Conservation (phyloP, 2,888 invertebrate genomes). For the Ethmia dodecea region DNA sequence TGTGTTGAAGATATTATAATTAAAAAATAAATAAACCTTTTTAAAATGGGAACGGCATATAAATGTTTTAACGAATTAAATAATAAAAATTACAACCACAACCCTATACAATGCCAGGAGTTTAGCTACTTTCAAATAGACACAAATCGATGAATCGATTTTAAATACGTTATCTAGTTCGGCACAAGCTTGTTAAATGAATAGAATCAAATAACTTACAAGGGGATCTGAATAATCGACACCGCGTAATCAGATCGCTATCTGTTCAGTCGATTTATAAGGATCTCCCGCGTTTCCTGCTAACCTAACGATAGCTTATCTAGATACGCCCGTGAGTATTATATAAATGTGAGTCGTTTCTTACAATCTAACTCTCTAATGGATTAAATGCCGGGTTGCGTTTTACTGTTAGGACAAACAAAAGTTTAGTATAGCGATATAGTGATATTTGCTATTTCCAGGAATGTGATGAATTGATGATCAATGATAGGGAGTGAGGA, state of each 20-base stretch:
- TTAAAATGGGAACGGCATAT: too few species aligned
- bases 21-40: too few species aligned
- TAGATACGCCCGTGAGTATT: conserved; percentile 16
- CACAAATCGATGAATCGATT: conserved; percentile 55
- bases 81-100: too few species aligned
- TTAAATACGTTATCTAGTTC: conserved; percentile 60
- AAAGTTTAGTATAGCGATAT: too few species aligned
- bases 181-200: conserved; percentile 61
- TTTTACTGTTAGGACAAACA: too few species aligned
- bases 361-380: conserved; percentile 2
- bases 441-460: too few species aligned
- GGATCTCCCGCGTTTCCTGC: conserved; percentile 60
- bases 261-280: conserved; percentile 66
- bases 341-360: conserved; percentile 16
- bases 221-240: conserved; percentile 71
- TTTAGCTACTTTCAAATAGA: conserved; percentile 48
- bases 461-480: too few species aligned
- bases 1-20: too few species aligned
- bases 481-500: too few species aligned
- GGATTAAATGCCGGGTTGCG: too few species aligned
- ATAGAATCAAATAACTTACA: conserved; percentile 71
- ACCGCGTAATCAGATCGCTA: conserved; percentile 67
- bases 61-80: too few species aligned
- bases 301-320: conserved; percentile 22
- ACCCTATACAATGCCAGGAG: conserved; percentile 36